These are phyloP conservation scores for Holothuria scabra DNA, from an alignment of 53 echinoderm and acorn worm genomes.

Conservation along the genomic window DNA sequence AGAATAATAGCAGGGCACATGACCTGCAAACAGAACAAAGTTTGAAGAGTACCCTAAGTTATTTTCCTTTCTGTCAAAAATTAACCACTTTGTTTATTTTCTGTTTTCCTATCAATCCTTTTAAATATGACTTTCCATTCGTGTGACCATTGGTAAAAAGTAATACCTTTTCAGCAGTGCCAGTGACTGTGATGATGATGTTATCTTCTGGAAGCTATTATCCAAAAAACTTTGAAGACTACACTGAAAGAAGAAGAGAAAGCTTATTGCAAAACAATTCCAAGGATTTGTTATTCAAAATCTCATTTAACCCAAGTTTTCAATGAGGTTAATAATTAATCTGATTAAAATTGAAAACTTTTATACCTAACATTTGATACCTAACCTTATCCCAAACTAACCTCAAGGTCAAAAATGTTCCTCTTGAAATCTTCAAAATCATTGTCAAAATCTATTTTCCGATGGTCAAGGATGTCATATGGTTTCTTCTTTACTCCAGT, in stretches of 20 bases:
- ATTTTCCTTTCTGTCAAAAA: too few relatives aligned
- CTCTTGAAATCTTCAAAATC: conserved; percentile 97
- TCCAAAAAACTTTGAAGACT: conserved; percentile 87
- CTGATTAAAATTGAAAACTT: too few relatives aligned
- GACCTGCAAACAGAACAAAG: too few relatives aligned
- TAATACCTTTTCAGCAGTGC: conserved; percentile 79
- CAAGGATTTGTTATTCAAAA: background rate
- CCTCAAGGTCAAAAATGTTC: conserved; percentile 84
- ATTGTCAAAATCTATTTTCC: conserved; percentile 93
- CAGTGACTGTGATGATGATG: conserved; percentile 77
- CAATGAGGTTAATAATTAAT: too few relatives aligned
- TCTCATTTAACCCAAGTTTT: background rate
- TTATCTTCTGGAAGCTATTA: conserved; percentile 81
- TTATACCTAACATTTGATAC: too few relatives aligned
- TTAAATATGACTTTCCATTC: too few relatives aligned
- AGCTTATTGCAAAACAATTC: background rate
- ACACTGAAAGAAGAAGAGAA: conserved; percentile 56
- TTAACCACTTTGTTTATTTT: too few relatives aligned
- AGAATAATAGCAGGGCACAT: too few relatives aligned
- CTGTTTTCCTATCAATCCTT: too few relatives aligned
- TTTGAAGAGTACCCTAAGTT: too few relatives aligned
- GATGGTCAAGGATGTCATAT: conserved; percentile 91
- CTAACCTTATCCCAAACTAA: conserved; percentile 21
- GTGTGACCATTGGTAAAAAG: background rate
- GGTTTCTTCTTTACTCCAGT: conserved; percentile 94